Evolutionary conservation across 2,888 invertebrate species (phyloP).

Genomic region (Tetragnatha montana): DNA sequence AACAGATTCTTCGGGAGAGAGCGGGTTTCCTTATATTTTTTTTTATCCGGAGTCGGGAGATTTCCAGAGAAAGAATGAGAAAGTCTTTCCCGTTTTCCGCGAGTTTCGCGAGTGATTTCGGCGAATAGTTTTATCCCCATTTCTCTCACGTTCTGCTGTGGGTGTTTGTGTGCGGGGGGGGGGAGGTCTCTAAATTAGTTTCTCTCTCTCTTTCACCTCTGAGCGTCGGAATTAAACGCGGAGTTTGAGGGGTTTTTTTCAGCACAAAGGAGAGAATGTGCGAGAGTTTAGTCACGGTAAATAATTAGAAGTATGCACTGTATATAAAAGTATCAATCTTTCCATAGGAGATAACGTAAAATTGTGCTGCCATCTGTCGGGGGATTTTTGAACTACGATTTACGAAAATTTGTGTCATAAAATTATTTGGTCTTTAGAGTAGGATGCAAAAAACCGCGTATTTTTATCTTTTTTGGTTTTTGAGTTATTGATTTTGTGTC

Average conservation of each 20-base stretch:
- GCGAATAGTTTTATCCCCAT: conserved; percentile 34
- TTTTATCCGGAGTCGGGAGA: neutral
- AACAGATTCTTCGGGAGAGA: conserved; percentile 33
- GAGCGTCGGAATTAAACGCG: neutral
- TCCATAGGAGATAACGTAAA: no score
- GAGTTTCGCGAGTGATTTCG: conserved; percentile 29
- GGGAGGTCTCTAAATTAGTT: conserved; percentile 22
- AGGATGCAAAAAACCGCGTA: no score
- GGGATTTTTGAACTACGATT: no score
- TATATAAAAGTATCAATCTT: no score
- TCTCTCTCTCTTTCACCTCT: no score
- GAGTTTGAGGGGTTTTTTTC: neutral
- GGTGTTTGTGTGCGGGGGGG: neutral
- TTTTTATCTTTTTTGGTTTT: no score
- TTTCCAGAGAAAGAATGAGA: neutral
- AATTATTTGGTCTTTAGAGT: no score
- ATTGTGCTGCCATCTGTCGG: no score
- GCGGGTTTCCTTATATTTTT: conserved; percentile 11
- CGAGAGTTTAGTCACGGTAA: no score
- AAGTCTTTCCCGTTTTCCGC: neutral
- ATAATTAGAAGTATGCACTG: no score
- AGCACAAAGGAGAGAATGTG: neutral
- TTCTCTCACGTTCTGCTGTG: conserved; percentile 24
- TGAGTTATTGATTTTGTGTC: no score
- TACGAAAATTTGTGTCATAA: no score